A percentile compares a stretch with the other conserved stretches of the same genome.
Conservation (phyloP, 2,888 invertebrate species). For the Cepaea hortensis region DNA sequence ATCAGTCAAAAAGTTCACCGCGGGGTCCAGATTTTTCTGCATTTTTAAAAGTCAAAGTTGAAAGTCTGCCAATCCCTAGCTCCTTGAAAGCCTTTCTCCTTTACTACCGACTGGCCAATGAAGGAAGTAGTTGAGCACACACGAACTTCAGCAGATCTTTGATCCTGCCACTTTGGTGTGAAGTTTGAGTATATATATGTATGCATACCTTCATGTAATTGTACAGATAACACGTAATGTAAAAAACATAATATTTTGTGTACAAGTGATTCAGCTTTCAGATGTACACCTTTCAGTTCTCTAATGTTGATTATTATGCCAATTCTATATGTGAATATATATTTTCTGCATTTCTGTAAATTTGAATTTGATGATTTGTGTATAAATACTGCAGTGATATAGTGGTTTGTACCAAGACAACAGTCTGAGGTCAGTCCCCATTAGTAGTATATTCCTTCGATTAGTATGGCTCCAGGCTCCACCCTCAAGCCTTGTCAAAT, state of each 20-base stretch:
- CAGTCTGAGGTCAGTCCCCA: no score
- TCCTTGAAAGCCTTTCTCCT: slow-evolving; percentile 80
- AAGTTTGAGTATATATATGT: background rate
- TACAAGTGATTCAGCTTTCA: background rate
- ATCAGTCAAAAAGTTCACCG: background rate
- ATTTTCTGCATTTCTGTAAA: no score
- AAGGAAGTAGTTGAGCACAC: background rate
- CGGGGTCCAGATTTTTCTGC: slow-evolving; percentile 52
- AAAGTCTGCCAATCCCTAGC: slow-evolving; percentile 79
- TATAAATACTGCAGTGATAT: background rate
- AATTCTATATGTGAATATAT: no score
- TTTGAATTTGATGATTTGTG: background rate
- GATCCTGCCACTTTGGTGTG: background rate
- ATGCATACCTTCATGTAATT: background rate
- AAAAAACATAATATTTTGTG: background rate
- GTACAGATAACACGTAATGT: background rate
- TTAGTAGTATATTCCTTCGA: no score
- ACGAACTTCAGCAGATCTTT: background rate
- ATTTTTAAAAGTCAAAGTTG: slow-evolving; percentile 80
- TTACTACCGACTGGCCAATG: slow-evolving; percentile 28
- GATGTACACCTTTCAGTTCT: no score
- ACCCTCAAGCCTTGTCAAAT: no score
- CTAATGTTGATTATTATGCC: no score
- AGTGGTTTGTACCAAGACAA: no score
- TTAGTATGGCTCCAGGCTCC: no score